Evolutionary conservation across 2,888 invertebrate genomes (phyloP).

Genomic region (Alloplasta piceator): DNA sequence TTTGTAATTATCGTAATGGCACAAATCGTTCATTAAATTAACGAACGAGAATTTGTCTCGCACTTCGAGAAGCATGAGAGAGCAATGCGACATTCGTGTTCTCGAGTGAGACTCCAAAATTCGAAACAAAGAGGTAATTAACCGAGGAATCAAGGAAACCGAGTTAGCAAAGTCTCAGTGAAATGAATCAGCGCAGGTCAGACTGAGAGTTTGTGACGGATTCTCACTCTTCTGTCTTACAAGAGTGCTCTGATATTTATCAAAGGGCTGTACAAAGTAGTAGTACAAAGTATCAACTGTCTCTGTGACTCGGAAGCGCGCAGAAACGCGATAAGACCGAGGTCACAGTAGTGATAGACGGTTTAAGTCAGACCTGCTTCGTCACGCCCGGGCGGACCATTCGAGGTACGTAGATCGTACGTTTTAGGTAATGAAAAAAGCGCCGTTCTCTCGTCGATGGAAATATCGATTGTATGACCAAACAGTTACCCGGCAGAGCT

Average conservation of each 20-base stretch:
- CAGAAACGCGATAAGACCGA: conserved; percentile 6
- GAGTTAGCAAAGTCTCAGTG: background rate
- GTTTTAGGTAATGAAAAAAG: conserved; percentile 24
- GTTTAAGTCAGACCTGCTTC: conserved; percentile 29
- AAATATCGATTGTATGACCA: conserved; percentile 10
- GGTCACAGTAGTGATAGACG: conserved; percentile 31
- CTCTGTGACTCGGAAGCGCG: background rate
- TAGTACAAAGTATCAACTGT: background rate
- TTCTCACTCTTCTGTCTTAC: background rate
- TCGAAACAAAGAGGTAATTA: conserved; percentile 7
- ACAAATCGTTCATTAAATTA: conserved; percentile 28
- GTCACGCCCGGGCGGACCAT: too few species aligned
- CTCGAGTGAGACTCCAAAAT: background rate
- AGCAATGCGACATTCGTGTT: background rate
- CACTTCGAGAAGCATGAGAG: background rate
- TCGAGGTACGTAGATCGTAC: conserved; percentile 21
- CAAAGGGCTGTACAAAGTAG: background rate
- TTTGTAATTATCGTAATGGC: conserved; percentile 36
- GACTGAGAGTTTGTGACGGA: conserved; percentile 13
- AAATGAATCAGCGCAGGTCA: conserved; percentile 16
- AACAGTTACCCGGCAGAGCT: too few species aligned
- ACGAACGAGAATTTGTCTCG: background rate
- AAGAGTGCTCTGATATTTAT: conserved; percentile 3
- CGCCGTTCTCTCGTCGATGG: conserved; percentile 17
- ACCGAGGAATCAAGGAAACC: too few species aligned